Evolutionary conservation across 2,113 vertebrate genomes (phyloP).

Genomic region (Emydura subglobosa): DNA sequence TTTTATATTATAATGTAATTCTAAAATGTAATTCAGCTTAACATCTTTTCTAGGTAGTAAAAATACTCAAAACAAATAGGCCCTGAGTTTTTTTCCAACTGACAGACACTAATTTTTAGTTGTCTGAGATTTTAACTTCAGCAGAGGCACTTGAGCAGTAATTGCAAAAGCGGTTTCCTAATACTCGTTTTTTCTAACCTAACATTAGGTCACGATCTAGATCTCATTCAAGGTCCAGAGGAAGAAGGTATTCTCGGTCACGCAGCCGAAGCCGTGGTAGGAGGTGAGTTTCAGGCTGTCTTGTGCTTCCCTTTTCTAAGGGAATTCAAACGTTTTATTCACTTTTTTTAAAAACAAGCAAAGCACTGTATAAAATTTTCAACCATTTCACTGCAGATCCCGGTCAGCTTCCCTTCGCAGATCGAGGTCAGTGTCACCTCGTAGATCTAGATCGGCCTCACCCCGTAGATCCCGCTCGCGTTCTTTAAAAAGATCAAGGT

Average conservation of each 20-base stretch:
- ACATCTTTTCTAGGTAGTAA: conserved; percentile 87
- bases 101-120: conserved; percentile 79
- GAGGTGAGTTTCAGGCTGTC: conserved; percentile 67
- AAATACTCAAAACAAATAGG: conserved; percentile 80
- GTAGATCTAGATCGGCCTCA: conserved; percentile 84
- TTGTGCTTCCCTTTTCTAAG: neutral
- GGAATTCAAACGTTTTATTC: neutral
- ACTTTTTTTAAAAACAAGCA: rapidly evolving
- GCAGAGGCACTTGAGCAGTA: conserved; percentile 69
- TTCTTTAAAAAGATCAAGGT: conserved; percentile 87
- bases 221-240: conserved; percentile 86
- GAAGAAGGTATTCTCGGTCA: conserved; percentile 85
- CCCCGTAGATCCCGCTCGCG: conserved; percentile 85
- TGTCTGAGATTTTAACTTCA: conserved; percentile 77
- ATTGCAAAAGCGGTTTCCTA: conserved; percentile 39
- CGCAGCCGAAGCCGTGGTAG: conserved; percentile 82
- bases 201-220: conserved; percentile 86
- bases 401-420: conserved; percentile 82
- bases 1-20: conserved; percentile 87
- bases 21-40: conserved; percentile 86
- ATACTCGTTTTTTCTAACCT: conserved; percentile 76
- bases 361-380: neutral
- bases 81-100: conserved; percentile 81
- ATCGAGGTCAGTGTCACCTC: conserved; percentile 86
- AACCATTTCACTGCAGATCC: conserved; percentile 60